phyloP scores from a whole-genome alignment of 2,113 vertebrate genomes.

The Eptesicus fuscus region DNA sequence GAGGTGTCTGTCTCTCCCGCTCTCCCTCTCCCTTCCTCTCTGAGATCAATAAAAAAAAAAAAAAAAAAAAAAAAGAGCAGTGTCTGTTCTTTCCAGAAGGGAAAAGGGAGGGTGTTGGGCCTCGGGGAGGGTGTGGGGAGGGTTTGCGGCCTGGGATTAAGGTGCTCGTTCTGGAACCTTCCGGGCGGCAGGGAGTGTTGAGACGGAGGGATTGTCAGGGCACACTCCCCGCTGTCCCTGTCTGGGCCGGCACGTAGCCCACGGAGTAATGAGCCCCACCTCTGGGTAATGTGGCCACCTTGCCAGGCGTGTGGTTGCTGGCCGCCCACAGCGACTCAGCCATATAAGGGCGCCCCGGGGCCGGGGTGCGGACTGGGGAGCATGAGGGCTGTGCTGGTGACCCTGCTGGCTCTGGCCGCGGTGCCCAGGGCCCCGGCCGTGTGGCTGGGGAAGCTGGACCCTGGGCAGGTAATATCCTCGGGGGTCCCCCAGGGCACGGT shows the following conservation, averaged over 20 bases:
- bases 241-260: not conserved
- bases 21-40: no score
- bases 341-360: not conserved
- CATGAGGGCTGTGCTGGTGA: not conserved
- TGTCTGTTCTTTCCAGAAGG: conserved; percentile 69
- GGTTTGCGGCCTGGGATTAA: not conserved
- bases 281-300: rapidly evolving
- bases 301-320: not conserved
- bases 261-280: rapidly evolving
- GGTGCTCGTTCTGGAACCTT: not conserved
- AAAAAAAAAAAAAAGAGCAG: no score
- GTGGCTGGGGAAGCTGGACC: conserved; percentile 56
- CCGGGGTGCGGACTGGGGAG: rapidly evolving
- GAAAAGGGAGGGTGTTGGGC: rapidly evolving
- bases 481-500: not conserved
- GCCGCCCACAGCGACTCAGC: not conserved
- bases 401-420: not conserved
- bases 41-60: no score
- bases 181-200: not conserved
- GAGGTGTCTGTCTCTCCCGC: no score
- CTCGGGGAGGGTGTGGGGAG: not conserved
- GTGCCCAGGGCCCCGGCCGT: rapidly evolving
- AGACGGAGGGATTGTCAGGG: rapidly evolving
- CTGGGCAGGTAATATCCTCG: not conserved
- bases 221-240: rapidly evolving